These are phyloP conservation scores for Dreissena rostriformis DNA, from an alignment of 1,140 invertebrate species.

Conservation along the genomic window DNA sequence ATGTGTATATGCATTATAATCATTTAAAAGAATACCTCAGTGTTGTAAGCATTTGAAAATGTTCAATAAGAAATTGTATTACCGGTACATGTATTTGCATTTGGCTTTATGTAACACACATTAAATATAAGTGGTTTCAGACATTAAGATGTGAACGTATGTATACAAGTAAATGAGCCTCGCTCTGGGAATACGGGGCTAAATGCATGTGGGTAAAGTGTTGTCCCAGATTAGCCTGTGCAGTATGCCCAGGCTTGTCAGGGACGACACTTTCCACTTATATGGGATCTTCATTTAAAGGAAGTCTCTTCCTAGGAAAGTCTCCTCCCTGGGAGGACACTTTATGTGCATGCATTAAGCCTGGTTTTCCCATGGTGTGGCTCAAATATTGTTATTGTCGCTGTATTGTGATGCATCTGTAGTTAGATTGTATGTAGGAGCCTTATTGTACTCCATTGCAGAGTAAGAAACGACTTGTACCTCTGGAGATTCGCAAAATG, in stretches of 20 bases:
- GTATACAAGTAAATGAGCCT: too few species aligned
- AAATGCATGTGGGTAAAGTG: too few species aligned
- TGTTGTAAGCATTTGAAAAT: too few species aligned
- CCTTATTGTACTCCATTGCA: conserved; percentile 34
- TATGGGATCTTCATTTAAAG: not conserved
- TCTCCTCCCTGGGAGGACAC: not conserved
- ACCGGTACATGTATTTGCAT: too few species aligned
- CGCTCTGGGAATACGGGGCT: too few species aligned
- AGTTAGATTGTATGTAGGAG: not conserved
- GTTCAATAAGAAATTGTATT: too few species aligned
- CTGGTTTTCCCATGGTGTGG: not conserved
- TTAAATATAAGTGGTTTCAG: too few species aligned
- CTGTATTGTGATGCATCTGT: not conserved
- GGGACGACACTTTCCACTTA: not conserved
- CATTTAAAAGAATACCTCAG: too few species aligned
- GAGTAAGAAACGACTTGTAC: conserved; percentile 55
- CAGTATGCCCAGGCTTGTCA: not conserved
- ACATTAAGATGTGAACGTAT: too few species aligned
- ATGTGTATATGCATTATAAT: too few species aligned
- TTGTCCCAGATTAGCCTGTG: too few species aligned
- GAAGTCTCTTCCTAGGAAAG: not conserved
- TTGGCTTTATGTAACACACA: too few species aligned
- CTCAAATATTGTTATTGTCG: not conserved
- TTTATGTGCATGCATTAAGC: not conserved
- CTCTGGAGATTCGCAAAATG: conserved; percentile 53